Conservation (phyloP, 1,140 invertebrate species). For the Maniola jurtina region DNA sequence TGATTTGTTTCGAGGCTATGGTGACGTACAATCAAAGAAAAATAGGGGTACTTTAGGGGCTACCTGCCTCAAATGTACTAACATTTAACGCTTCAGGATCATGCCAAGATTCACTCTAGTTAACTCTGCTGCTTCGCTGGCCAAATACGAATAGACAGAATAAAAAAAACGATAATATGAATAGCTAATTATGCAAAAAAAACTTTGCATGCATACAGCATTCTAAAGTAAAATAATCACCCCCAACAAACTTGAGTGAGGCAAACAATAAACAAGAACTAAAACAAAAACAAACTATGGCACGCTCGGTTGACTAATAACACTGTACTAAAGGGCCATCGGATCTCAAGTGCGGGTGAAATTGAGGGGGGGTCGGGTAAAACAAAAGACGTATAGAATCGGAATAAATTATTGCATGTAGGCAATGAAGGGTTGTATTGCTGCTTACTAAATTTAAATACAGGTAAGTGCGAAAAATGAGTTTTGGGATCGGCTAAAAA, state of each 20-base stretch:
- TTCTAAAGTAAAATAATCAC: slow-evolving; percentile 28
- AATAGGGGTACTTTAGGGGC: too few species aligned
- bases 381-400: slow-evolving; percentile 63
- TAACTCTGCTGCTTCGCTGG: too few species aligned
- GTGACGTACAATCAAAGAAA: too few species aligned
- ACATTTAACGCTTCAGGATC: too few species aligned
- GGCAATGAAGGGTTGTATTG: slow-evolving; percentile 32
- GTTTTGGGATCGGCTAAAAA: too few species aligned
- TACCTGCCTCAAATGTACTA: too few species aligned
- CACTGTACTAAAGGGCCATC: slow-evolving; percentile 62
- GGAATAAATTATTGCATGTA: slow-evolving; percentile 68
- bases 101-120: too few species aligned
- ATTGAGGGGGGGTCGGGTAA: slow-evolving; percentile 50
- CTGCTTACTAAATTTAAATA: too few species aligned
- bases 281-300: slow-evolving; percentile 60
- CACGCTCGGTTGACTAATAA: slow-evolving; percentile 63
- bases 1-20: too few species aligned
- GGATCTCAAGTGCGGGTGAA: slow-evolving; percentile 53
- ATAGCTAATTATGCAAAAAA: neutral
- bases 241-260: slow-evolving; percentile 38
- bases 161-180: too few species aligned
- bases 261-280: slow-evolving; percentile 39
- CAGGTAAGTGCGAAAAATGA: too few species aligned
- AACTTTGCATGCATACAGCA: slow-evolving; percentile 22
- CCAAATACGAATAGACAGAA: too few species aligned